Percentiles rank a stretch among this genome's conserved stretches.
phyloP scores from a whole-genome alignment of 2,113 vertebrate genomes.

The Tauraco erythrolophus region DNA sequence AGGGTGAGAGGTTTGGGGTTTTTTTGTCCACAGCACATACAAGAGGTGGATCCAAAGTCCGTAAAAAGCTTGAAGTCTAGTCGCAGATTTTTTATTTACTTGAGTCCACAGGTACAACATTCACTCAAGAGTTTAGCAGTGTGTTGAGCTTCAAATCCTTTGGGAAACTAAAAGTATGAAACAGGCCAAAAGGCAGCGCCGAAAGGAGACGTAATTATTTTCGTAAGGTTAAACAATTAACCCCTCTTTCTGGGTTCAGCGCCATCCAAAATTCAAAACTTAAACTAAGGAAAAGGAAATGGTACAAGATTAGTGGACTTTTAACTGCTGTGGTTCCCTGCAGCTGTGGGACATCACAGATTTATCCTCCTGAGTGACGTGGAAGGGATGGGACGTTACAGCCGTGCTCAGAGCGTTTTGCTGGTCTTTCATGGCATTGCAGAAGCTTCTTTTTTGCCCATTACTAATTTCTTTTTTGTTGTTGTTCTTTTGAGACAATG shows the following conservation, averaged over 20 bases:
- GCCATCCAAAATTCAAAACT: not conserved
- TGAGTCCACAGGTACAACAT: not conserved
- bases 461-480: not conserved
- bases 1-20: not conserved
- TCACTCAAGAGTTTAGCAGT: not conserved
- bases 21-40: not conserved
- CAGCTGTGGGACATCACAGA: not conserved
- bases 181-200: fast-evolving
- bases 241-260: not conserved
- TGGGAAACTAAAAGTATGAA: not conserved
- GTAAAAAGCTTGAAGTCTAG: not conserved
- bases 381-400: not conserved
- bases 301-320: not conserved
- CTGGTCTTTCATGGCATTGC: not conserved
- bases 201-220: not conserved
- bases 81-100: not conserved
- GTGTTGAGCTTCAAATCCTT: not conserved
- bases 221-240: not conserved
- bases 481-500: not conserved
- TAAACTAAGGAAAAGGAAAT: not conserved
- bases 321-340: not conserved
- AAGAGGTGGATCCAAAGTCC: not conserved
- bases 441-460: not conserved
- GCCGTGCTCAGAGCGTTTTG: not conserved
- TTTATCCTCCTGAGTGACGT: not conserved